These are phyloP conservation scores for Pammene fasciana DNA, from an alignment of 2,888 invertebrate genomes.

Conservation along the genomic window DNA sequence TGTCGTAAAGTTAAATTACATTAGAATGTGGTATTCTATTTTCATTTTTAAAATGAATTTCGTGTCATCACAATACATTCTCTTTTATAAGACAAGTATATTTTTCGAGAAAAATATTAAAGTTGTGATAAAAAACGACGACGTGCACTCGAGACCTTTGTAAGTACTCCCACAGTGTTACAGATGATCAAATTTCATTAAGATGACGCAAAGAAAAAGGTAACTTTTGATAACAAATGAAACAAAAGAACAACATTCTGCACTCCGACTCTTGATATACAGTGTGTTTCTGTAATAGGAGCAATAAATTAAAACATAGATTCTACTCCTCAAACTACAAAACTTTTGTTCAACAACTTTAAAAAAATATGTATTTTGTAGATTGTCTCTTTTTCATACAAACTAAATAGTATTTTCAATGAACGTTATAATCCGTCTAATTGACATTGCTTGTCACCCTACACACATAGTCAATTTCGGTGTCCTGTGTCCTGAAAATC, in stretches of 20 bases:
- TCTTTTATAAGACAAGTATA: not conserved
- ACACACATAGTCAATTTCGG: no score
- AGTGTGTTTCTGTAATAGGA: no score
- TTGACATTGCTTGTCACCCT: no score
- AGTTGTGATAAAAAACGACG: not conserved
- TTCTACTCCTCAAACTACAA: no score
- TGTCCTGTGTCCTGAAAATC: no score
- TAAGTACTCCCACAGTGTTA: not conserved
- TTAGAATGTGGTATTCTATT: not conserved
- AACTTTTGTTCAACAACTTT: no score
- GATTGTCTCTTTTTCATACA: no score
- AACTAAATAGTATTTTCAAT: no score
- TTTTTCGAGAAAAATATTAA: not conserved
- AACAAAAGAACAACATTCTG: not conserved
- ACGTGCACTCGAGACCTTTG: not conserved
- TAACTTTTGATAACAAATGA: not conserved
- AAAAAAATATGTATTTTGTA: no score
- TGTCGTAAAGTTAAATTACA: slow-evolving; percentile 6
- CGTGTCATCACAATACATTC: slow-evolving; percentile 6
- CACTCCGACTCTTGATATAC: not conserved
- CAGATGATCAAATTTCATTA: slow-evolving; percentile 2
- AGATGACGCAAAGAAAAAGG: not conserved
- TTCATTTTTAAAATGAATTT: slow-evolving; percentile 10
- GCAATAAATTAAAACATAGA: no score
- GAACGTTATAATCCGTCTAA: no score